Evolutionary conservation across 2,888 invertebrate species (phyloP).

Genomic region (Gisinianus flammeolus): DNA sequence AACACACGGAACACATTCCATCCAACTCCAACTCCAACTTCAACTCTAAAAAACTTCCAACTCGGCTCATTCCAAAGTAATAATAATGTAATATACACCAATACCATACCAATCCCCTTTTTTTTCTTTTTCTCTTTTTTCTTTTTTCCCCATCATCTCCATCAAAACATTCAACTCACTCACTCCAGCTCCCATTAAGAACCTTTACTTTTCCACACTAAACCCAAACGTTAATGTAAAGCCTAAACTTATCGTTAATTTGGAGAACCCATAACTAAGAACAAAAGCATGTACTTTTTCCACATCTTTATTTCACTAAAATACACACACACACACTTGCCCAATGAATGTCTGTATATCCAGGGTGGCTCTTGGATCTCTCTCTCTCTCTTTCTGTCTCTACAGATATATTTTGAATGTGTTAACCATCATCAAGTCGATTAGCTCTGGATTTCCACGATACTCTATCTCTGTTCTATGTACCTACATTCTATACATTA

Average conservation of each 20-base stretch:
- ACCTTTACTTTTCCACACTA: slow-evolving; percentile 1
- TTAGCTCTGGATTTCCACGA: neutral
- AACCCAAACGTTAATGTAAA: neutral
- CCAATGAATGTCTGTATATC: no score
- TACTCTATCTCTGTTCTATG: no score
- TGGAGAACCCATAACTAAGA: neutral
- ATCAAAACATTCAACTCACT: neutral
- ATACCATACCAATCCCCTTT: slow-evolving; percentile 41
- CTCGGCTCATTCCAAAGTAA: slow-evolving; percentile 39
- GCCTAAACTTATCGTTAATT: neutral
- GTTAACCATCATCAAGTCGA: neutral
- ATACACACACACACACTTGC: no score
- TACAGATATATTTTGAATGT: no score
- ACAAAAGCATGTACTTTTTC: neutral
- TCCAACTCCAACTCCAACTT: neutral
- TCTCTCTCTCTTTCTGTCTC: neutral
- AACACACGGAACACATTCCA: slow-evolving; percentile 30
- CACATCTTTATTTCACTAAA: no score
- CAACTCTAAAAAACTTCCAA: neutral
- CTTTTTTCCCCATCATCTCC: no score
- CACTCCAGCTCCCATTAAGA: slow-evolving; percentile 16
- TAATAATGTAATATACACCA: slow-evolving; percentile 42
- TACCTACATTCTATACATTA: no score
- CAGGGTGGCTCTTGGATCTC: neutral
- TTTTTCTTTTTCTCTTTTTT: neutral